A percentile compares a stretch with the other conserved stretches of the same genome.
Conservation (phyloP, 2,888 invertebrate species). For the Hofmannophila pseudospretella region DNA sequence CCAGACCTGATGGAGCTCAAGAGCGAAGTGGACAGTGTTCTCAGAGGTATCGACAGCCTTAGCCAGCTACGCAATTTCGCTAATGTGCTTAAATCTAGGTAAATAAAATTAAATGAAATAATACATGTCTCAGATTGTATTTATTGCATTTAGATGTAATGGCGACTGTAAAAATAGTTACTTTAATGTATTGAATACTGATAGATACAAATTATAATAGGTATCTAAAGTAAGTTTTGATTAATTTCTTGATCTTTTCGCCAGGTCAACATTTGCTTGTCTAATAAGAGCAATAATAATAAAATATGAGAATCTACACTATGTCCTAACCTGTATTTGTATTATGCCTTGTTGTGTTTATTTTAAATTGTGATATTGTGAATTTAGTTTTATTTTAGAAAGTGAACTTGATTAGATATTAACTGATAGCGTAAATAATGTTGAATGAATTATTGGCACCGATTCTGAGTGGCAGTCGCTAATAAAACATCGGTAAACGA, state of each 20-base stretch:
- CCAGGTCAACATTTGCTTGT: slow-evolving; percentile 42
- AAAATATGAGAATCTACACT: slow-evolving; percentile 43
- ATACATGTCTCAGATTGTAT: slow-evolving; percentile 43
- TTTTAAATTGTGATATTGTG: slow-evolving; percentile 71
- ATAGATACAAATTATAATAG: slow-evolving; percentile 44
- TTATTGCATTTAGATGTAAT: slow-evolving; percentile 73
- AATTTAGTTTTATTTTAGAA: slow-evolving; percentile 56
- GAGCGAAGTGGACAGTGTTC: slow-evolving; percentile 60
- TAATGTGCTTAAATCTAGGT: slow-evolving; percentile 76
- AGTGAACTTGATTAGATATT: slow-evolving; percentile 42
- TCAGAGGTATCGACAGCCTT: slow-evolving; percentile 51
- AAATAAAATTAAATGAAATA: too few species aligned
- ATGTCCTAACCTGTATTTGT: slow-evolving; percentile 20
- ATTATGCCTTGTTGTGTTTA: slow-evolving; percentile 61
- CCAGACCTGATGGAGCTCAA: slow-evolving; percentile 83
- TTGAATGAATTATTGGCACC: too few species aligned
- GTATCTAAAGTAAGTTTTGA: slow-evolving; percentile 41
- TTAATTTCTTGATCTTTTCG: slow-evolving; percentile 39
- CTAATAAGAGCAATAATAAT: slow-evolving; percentile 57
- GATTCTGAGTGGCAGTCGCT: too few species aligned
- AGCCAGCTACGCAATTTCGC: slow-evolving; percentile 66
- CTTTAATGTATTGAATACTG: slow-evolving; percentile 41
- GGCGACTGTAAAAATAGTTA: slow-evolving; percentile 66
- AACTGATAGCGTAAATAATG: slow-evolving; percentile 53
- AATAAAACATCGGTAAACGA: too few species aligned